A percentile compares a stretch with the other conserved stretches of the same genome.
phyloP scores from a whole-genome alignment of 2,888 invertebrate genomes.

The Pseudococcus viburni region DNA sequence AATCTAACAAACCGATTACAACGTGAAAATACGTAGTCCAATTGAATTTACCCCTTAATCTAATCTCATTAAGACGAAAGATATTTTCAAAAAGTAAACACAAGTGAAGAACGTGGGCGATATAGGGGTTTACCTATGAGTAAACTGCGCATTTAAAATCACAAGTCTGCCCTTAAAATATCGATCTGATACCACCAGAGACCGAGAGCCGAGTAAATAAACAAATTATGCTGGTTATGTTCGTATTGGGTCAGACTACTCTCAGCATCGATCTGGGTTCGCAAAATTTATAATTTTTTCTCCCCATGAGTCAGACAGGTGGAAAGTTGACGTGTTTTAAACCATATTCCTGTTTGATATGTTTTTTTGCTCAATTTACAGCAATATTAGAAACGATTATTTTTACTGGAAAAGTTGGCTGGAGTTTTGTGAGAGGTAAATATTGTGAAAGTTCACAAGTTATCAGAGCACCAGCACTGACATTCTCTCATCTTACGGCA shows the following conservation, averaged over 20 bases:
- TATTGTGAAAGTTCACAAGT: no score
- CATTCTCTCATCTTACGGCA: no score
- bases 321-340: no score
- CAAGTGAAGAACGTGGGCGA: constrained; percentile 16
- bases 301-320: not conserved
- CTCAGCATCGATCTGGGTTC: not conserved
- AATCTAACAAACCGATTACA: constrained; percentile 21
- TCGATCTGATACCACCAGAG: constrained; percentile 30
- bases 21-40: not conserved
- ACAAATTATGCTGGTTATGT: constrained; percentile 50
- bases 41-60: constrained; percentile 19
- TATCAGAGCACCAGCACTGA: no score
- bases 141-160: constrained; percentile 54
- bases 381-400: no score
- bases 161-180: constrained; percentile 51
- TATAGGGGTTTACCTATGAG: constrained; percentile 3
- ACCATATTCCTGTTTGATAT: not conserved
- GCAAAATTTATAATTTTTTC: not conserved
- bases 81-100: constrained; percentile 26
- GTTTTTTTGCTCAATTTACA: no score
- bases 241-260: constrained; percentile 39
- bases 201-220: constrained; percentile 38
- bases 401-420: no score
- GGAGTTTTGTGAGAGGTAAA: no score
- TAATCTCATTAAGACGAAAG: constrained; percentile 37